Conservation (phyloP, 53 echinoderm and acorn worm genomes). For the Henricia sp. region DNA sequence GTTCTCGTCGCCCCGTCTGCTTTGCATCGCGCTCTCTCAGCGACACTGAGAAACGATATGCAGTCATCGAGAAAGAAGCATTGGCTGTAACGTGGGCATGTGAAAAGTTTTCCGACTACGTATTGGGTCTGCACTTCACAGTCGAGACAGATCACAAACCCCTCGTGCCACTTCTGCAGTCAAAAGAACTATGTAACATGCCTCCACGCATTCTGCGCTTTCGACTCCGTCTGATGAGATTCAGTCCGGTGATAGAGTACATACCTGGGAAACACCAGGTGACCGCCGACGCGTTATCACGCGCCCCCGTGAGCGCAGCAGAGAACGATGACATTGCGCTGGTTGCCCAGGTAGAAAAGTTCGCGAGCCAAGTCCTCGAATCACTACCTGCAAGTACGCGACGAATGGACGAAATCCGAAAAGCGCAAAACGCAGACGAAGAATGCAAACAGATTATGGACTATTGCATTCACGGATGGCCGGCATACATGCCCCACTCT, state of each 20-base stretch:
- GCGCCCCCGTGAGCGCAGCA: constrained; percentile 45
- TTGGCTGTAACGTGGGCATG: constrained; percentile 71
- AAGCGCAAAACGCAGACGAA: constrained; percentile 59
- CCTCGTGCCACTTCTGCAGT: constrained; percentile 60
- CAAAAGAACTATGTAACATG: constrained; percentile 68
- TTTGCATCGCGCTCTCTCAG: constrained; percentile 68
- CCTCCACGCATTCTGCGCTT: constrained; percentile 61
- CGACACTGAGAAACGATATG: constrained; percentile 29
- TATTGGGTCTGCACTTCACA: constrained; percentile 47
- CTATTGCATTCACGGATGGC: constrained; percentile 65
- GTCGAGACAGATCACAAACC: constrained; percentile 76
- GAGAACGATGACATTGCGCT: constrained; percentile 18
- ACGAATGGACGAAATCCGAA: constrained; percentile 37
- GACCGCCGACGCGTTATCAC: constrained; percentile 16
- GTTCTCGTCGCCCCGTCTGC: constrained; percentile 57
- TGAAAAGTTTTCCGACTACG: constrained; percentile 31
- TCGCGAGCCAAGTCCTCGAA: constrained; percentile 7
- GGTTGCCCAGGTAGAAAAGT: constrained; percentile 52
- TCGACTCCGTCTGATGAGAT: constrained; percentile 62
- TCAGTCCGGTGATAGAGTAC: constrained; percentile 4
- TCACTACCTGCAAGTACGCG: constrained; percentile 45
- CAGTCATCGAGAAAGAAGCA: constrained; percentile 70
- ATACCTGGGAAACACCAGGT: constrained; percentile 62
- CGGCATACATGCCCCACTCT: too few relatives aligned
- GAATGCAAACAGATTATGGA: constrained; percentile 50